Conservation (phyloP, 2,113 vertebrate species). For the Silurus meridionalis region DNA sequence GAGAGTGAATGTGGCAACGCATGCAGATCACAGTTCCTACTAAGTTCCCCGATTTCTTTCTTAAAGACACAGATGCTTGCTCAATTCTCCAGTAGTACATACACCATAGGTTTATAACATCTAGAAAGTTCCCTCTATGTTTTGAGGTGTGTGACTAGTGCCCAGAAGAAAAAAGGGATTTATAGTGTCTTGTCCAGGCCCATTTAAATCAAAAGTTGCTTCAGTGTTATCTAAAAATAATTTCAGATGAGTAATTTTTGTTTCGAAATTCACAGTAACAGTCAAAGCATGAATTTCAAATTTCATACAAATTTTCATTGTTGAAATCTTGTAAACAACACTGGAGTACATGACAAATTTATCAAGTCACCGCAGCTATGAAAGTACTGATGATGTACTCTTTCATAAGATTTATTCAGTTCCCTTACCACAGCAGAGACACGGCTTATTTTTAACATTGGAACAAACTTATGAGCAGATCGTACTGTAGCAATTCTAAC, state of each 20-base stretch:
- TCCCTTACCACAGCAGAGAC: no score
- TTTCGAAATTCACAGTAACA: background rate
- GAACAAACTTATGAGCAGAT: background rate
- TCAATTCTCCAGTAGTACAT: background rate
- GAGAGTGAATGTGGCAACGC: constrained; percentile 18
- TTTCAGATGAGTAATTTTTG: background rate
- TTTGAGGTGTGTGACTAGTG: background rate
- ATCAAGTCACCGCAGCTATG: no score
- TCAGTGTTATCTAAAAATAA: background rate
- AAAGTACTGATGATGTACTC: no score
- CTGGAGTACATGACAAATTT: no score
- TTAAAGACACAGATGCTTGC: constrained; percentile 49
- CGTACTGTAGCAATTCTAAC: background rate
- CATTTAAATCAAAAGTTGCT: background rate
- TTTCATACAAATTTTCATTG: no score
- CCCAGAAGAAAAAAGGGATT: background rate
- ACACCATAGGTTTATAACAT: background rate
- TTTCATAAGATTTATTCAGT: no score
- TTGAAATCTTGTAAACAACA: no score
- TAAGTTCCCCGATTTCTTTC: constrained; percentile 24
- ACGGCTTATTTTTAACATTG: background rate
- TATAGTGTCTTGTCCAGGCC: background rate
- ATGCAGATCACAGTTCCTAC: constrained; percentile 38
- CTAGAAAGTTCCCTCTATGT: background rate
- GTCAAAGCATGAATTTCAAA: background rate